Conservation (phyloP, 2,797 vertebrate species). For the Xenops minutus region DNA sequence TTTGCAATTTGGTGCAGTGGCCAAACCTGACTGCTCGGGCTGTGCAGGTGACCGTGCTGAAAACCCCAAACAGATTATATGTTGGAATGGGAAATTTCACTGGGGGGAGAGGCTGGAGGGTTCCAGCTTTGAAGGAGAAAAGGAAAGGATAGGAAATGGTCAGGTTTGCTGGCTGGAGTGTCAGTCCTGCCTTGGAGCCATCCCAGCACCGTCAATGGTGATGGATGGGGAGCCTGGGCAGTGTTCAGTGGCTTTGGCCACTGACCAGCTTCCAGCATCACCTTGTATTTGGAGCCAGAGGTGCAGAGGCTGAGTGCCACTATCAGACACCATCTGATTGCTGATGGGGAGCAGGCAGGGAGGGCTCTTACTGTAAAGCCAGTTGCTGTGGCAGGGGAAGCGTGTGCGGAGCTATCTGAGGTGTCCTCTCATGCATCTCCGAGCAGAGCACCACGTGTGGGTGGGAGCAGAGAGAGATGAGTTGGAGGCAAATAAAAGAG, state of each 20-base stretch:
- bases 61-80: not conserved
- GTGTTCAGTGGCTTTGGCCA: not conserved
- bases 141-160: not conserved
- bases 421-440: not conserved
- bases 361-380: conserved; percentile 19
- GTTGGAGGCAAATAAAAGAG: not conserved
- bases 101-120: not conserved
- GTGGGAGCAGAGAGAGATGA: not conserved
- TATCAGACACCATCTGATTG: conserved; percentile 36
- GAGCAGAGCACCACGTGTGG: not conserved
- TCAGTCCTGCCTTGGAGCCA: not conserved
- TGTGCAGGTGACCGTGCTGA: rapidly evolving
- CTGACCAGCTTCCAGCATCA: not conserved
- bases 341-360: not conserved
- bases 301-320: not conserved
- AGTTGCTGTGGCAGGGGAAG: not conserved
- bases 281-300: not conserved
- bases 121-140: not conserved
- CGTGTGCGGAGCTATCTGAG: not conserved
- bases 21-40: not conserved
- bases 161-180: rapidly evolving
- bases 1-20: not conserved
- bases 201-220: rapidly evolving
- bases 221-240: rapidly evolving
- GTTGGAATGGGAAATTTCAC: not conserved